A percentile compares a stretch with the other conserved stretches of the same genome.
Conservation (phyloP, 2,797 vertebrate genomes). For the Tokudaia tokunoshimensis region DNA sequence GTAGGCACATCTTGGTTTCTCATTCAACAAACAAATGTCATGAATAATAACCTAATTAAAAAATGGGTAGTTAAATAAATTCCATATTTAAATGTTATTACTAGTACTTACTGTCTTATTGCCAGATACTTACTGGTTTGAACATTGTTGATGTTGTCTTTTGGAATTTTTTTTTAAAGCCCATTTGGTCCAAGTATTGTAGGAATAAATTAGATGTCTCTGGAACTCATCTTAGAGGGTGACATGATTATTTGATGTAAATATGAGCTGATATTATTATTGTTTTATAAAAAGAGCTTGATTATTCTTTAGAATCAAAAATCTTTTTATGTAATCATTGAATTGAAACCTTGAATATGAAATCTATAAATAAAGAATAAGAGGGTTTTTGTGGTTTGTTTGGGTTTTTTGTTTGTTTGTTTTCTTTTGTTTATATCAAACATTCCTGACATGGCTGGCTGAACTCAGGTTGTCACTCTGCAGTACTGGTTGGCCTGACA, state of each 20-base stretch:
- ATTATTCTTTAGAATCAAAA: neutral
- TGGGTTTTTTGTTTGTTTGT: neutral
- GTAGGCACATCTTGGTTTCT: neutral
- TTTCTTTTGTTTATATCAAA: neutral
- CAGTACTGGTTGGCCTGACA: neutral
- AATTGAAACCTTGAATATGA: neutral
- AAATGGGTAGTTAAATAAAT: neutral
- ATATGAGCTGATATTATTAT: neutral
- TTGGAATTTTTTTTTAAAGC: neutral
- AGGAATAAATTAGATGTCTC: neutral
- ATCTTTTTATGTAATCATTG: neutral
- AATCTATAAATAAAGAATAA: neutral
- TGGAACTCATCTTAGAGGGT: neutral
- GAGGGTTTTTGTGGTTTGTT: neutral
- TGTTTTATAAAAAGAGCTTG: neutral
- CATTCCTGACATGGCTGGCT: neutral
- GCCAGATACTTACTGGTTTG: neutral
- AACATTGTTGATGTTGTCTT: neutral
- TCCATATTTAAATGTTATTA: neutral
- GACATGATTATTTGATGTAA: neutral
- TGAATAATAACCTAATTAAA: neutral
- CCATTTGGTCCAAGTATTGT: neutral
- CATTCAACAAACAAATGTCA: neutral
- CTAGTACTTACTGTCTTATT: neutral
- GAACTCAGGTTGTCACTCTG: neutral